phyloP scores from a whole-genome alignment of 2,113 vertebrate genomes.

The Nothobranchius furzeri region DNA sequence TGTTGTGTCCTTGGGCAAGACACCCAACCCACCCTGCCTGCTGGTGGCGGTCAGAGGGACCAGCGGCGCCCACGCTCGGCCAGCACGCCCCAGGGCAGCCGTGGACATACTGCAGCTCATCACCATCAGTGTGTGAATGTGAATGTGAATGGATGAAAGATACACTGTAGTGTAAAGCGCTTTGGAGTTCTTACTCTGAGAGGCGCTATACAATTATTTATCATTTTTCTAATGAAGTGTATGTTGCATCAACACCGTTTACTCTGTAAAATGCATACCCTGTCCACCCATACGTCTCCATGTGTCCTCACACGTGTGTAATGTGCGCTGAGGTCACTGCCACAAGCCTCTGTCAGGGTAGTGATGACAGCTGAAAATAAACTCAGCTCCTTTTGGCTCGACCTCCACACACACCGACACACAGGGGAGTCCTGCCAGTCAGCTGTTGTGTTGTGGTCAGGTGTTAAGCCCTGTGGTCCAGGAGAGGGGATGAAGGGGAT shows the following conservation, averaged over 20 bases:
- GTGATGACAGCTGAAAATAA: conserved; percentile 64
- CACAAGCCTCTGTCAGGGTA: conserved; percentile 29
- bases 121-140: too few species aligned
- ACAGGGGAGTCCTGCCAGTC: conserved; percentile 13
- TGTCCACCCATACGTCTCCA: background rate
- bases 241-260: background rate
- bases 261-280: background rate
- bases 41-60: too few species aligned
- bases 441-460: conserved; percentile 52
- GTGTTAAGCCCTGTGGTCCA: conserved; percentile 52
- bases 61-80: too few species aligned
- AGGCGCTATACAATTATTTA: too few species aligned
- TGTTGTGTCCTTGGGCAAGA: too few species aligned
- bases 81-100: too few species aligned
- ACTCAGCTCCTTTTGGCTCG: conserved; percentile 14
- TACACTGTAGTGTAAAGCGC: too few species aligned
- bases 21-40: too few species aligned
- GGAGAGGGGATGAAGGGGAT: conserved; percentile 53
- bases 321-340: conserved; percentile 21
- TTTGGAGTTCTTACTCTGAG: too few species aligned
- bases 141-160: too few species aligned
- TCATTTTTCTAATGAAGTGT: too few species aligned
- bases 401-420: background rate
- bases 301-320: background rate
- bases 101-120: too few species aligned